These are phyloP conservation scores for Exephanes ischioxanthus DNA, from an alignment of 2,888 invertebrate species.

Conservation along the genomic window DNA sequence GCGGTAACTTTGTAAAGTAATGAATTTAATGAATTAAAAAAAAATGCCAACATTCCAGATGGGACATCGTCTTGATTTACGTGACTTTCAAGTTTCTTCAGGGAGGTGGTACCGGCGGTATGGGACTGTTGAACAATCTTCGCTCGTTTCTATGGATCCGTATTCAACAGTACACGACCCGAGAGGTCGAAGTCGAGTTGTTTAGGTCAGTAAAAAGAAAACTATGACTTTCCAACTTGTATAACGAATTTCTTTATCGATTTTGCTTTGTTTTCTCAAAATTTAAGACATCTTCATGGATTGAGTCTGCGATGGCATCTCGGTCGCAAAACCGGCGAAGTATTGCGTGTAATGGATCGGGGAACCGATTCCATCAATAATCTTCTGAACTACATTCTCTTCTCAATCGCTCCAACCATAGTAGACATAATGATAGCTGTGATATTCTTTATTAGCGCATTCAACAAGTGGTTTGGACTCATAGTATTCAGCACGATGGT, in stretches of 20 bases:
- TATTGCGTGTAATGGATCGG: conserved; percentile 97
- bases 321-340: conserved; percentile 98
- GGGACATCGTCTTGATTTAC: conserved; percentile 96
- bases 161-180: conserved; percentile 97
- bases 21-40: background rate
- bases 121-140: conserved; percentile 97
- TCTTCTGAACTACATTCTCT: conserved; percentile 95
- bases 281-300: conserved; percentile 91
- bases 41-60: conserved; percentile 86
- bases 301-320: conserved; percentile 98
- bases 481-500: conserved; percentile 98
- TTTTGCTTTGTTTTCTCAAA: conserved; percentile 4
- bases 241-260: background rate
- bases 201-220: conserved; percentile 74
- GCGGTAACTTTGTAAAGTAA: background rate
- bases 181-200: conserved; percentile 92
- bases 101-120: conserved; percentile 96
- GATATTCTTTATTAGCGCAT: conserved; percentile 93
- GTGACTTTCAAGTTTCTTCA: conserved; percentile 96
- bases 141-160: conserved; percentile 97
- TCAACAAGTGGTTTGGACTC: conserved; percentile 97
- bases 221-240: background rate
- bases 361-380: conserved; percentile 98
- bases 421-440: conserved; percentile 97
- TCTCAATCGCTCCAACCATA: conserved; percentile 97